phyloP scores from a whole-genome alignment of 2,888 invertebrate species.

The Camptogramma bilineatum region DNA sequence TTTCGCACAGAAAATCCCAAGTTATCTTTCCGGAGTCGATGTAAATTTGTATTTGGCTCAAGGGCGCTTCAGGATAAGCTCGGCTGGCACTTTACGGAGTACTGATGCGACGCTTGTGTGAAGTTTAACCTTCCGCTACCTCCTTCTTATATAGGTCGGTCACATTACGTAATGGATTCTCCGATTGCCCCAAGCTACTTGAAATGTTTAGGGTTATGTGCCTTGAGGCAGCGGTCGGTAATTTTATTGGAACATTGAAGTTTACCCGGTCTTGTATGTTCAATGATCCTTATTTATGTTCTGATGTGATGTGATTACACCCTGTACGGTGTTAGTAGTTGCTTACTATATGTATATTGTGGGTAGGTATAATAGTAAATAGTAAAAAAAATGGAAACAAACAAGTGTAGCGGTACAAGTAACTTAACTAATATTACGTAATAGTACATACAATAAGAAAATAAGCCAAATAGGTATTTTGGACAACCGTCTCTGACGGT shows the following conservation, averaged over 20 bases:
- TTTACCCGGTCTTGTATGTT: constrained; percentile 33
- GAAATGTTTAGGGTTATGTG: constrained; percentile 47
- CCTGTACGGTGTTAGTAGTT: not conserved
- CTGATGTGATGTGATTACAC: constrained; percentile 8
- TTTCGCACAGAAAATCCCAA: constrained; percentile 11
- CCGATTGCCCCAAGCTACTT: constrained; percentile 51
- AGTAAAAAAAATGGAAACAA: too few relatives aligned
- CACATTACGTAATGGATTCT: constrained; percentile 66
- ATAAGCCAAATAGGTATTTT: too few relatives aligned
- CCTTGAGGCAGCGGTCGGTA: constrained; percentile 40
- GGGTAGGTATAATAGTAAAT: not conserved
- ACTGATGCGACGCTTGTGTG: constrained; percentile 56
- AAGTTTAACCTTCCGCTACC: constrained; percentile 66
- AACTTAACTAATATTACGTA: too few relatives aligned
- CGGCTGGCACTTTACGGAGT: constrained; percentile 47
- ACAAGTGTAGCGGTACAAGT: too few relatives aligned
- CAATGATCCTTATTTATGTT: not conserved
- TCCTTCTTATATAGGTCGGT: constrained; percentile 60
- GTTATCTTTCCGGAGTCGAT: constrained; percentile 30
- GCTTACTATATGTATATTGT: not conserved
- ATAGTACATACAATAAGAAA: too few relatives aligned
- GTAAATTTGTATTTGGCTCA: constrained; percentile 53
- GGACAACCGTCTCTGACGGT: too few relatives aligned
- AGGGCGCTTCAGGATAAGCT: constrained; percentile 54
- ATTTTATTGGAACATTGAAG: constrained; percentile 49